phyloP scores from a whole-genome alignment of 1,140 invertebrate genomes.

The Aphis craccivora region DNA sequence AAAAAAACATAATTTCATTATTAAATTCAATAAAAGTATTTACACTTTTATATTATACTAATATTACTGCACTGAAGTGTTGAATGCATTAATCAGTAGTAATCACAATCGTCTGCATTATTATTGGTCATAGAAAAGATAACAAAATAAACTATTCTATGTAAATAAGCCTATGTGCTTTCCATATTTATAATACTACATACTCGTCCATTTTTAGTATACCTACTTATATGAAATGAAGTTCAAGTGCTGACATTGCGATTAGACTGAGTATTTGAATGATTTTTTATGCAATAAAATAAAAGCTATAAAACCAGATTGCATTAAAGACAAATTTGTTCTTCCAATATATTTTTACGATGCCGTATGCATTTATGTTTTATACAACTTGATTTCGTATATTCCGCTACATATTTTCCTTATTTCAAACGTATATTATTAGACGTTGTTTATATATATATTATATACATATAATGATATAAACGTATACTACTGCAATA shows the following conservation, averaged over 20 bases:
- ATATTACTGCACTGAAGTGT: not conserved
- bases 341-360: slow-evolving; percentile 44
- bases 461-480: not conserved
- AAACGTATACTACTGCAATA: not conserved
- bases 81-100: not conserved
- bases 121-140: not conserved
- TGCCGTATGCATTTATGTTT: slow-evolving; percentile 9
- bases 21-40: not conserved
- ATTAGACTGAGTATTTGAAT: slow-evolving; percentile 29
- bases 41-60: not conserved
- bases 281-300: slow-evolving; percentile 33
- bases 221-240: slow-evolving; percentile 6
- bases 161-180: not conserved
- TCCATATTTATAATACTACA: not conserved
- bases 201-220: slow-evolving; percentile 5
- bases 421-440: slow-evolving; percentile 6
- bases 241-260: not conserved
- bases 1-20: not conserved
- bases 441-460: not conserved
- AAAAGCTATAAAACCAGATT: slow-evolving; percentile 47
- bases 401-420: not conserved
- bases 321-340: slow-evolving; percentile 43
- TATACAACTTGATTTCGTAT: not conserved
- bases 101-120: not conserved
- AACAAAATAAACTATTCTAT: not conserved